Conservation (phyloP, 2,113 vertebrate genomes). For the Eudorcas thomsonii region DNA sequence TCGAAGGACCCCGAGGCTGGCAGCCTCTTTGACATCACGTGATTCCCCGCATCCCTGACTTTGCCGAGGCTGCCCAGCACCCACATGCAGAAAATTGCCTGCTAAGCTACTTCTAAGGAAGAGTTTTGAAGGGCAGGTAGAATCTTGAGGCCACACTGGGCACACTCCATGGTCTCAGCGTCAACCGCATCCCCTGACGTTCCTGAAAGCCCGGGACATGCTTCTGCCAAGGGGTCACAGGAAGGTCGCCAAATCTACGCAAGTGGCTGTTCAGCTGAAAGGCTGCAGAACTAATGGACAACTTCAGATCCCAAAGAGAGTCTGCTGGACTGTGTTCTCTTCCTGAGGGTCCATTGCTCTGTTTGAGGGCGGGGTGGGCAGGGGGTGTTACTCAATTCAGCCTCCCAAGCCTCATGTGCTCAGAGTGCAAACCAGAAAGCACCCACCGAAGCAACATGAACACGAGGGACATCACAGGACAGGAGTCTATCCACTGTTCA, state of each 20-base stretch:
- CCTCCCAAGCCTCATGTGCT: not conserved
- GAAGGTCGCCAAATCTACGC: rapidly evolving
- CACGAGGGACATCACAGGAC: rapidly evolving
- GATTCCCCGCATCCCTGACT: rapidly evolving
- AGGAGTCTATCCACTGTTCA: rapidly evolving
- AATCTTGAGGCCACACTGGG: rapidly evolving
- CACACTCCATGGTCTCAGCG: rapidly evolving
- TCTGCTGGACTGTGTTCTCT: rapidly evolving
- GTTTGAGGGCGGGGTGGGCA: not conserved
- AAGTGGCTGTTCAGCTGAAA: rapidly evolving
- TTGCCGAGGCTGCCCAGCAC: rapidly evolving
- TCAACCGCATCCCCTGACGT: rapidly evolving
- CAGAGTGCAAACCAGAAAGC: rapidly evolving
- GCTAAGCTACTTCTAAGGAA: not conserved
- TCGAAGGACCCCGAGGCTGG: not conserved
- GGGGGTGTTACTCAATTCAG: rapidly evolving
- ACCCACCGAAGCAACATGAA: rapidly evolving
- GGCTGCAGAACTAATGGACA: rapidly evolving
- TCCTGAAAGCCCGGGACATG: rapidly evolving
- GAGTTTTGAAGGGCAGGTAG: rapidly evolving
- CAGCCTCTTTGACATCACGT: rapidly evolving
- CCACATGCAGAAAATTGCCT: rapidly evolving
- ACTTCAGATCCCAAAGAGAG: not conserved
- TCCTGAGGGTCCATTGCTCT: rapidly evolving
- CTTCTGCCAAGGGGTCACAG: not conserved